Conservation (phyloP, 1,140 invertebrate species). For the Telenomus remus region DNA sequence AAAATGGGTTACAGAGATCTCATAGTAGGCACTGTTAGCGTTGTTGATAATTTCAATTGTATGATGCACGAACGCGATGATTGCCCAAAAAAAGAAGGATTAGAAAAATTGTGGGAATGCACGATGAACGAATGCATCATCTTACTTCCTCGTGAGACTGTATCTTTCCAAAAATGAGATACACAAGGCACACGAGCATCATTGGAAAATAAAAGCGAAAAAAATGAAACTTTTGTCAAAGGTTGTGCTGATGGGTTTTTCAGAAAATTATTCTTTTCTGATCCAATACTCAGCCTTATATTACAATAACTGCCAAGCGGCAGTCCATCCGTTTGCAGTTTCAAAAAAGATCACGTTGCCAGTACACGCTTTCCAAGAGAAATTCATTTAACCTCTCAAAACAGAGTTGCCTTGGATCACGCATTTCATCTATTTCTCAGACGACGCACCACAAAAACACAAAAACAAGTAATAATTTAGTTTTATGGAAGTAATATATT, state of each 20-base stretch:
- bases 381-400: neutral
- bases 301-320: constrained; percentile 56
- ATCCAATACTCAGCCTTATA: constrained; percentile 59
- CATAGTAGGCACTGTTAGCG: constrained; percentile 14
- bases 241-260: constrained; percentile 58
- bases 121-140: constrained; percentile 4
- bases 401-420: constrained; percentile 12
- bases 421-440: constrained; percentile 14
- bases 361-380: constrained; percentile 28
- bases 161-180: constrained; percentile 3
- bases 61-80: constrained; percentile 20
- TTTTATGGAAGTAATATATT: neutral
- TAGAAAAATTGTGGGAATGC: constrained; percentile 1
- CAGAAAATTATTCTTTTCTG: constrained; percentile 63
- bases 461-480: constrained; percentile 20
- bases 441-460: constrained; percentile 13
- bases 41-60: constrained; percentile 14
- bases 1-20: constrained; percentile 14
- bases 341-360: constrained; percentile 31
- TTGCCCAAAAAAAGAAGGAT: constrained; percentile 9
- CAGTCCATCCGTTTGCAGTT: constrained; percentile 57
- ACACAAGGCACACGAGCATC: constrained; percentile 10
- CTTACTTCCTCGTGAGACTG: neutral
- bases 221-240: too few relatives aligned
- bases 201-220: constrained; percentile 21